A percentile compares a stretch with the other conserved stretches of the same genome.
phyloP scores from a whole-genome alignment of 2,888 invertebrate species.

The Sinodicranocentrus sp. region DNA sequence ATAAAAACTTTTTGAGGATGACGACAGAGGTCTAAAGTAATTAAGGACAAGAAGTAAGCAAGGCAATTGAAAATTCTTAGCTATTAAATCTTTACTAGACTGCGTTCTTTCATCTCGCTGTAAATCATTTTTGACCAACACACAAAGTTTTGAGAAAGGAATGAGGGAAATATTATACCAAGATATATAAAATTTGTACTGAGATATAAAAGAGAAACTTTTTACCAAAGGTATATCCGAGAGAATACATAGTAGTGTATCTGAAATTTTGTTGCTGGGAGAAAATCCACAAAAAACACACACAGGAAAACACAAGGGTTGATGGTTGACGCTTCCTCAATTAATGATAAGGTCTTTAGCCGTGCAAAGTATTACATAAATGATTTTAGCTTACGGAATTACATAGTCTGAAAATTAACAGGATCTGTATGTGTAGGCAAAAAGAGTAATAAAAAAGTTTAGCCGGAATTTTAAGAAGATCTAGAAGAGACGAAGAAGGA shows the following conservation, averaged over 20 bases:
- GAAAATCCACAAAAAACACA: background rate
- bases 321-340: slow-evolving; percentile 7
- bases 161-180: background rate
- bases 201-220: no score
- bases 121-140: background rate
- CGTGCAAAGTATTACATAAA: slow-evolving; percentile 21
- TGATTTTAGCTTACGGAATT: slow-evolving; percentile 10
- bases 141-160: background rate
- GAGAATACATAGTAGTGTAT: no score
- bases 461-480: no score
- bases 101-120: slow-evolving; percentile 32
- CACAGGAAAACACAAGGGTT: background rate
- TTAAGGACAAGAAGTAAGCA: background rate
- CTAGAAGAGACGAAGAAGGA: no score
- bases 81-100: slow-evolving; percentile 13
- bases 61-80: background rate
- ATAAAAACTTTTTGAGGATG: background rate
- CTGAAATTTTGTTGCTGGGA: no score
- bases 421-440: background rate
- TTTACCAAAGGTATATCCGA: no score
- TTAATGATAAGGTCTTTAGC: background rate
- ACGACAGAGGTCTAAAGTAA: background rate
- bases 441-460: no score
- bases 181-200: no score
- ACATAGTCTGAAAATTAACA: slow-evolving; percentile 25